phyloP scores from a whole-genome alignment of 2,888 invertebrate genomes.

The Erebia ligea region DNA sequence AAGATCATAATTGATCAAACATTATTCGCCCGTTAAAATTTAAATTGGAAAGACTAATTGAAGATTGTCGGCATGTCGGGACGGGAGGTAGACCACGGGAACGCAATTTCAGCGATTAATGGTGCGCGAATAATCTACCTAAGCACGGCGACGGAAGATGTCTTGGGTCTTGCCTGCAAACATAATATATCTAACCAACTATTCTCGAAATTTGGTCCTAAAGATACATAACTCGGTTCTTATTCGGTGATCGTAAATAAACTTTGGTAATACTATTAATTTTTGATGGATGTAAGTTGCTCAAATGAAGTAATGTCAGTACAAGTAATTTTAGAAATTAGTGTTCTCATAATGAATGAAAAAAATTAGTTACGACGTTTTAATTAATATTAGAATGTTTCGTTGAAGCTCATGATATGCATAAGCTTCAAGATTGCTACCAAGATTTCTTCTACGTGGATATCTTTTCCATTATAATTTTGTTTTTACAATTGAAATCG shows the following conservation, averaged over 20 bases:
- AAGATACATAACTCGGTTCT: constrained; percentile 39
- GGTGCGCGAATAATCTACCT: constrained; percentile 78
- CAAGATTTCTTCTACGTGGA: no score
- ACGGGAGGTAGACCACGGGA: constrained; percentile 54
- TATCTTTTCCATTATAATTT: no score
- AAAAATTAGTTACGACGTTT: no score
- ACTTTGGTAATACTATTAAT: constrained; percentile 26
- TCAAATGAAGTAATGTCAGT: no score
- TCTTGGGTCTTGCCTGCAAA: constrained; percentile 62
- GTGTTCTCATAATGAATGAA: no score
- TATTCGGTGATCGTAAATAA: constrained; percentile 40
- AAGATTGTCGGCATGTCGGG: constrained; percentile 58
- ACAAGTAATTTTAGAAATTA: no score
- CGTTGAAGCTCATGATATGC: no score
- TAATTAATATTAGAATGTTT: no score
- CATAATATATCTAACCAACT: constrained; percentile 57
- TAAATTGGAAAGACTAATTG: constrained; percentile 77
- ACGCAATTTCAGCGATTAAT: constrained; percentile 79
- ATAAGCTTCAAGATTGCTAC: no score
- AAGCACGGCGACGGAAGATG: constrained; percentile 67
- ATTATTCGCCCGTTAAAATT: constrained; percentile 46
- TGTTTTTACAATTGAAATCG: no score
- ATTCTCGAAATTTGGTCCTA: constrained; percentile 54
- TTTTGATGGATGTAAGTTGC: not conserved
- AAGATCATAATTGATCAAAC: constrained; percentile 31